Evolutionary conservation across 2,113 vertebrate genomes (phyloP).

Genomic region (Strix uralensis): DNA sequence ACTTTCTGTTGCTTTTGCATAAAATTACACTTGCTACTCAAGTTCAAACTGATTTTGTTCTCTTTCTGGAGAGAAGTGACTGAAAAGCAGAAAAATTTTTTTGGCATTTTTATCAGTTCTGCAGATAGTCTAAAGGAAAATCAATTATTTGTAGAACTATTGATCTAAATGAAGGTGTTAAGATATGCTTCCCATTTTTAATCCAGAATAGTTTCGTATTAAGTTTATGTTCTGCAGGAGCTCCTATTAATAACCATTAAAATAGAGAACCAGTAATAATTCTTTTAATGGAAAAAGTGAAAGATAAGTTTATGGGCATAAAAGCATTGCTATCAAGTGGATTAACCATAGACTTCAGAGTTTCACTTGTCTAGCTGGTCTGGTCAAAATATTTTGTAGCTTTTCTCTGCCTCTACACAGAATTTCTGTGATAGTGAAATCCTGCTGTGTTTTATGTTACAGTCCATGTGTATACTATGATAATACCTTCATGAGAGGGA

Average conservation of each 20-base stretch:
- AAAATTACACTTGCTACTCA: neutral
- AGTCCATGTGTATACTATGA: neutral
- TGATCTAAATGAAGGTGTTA: neutral
- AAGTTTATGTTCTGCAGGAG: neutral
- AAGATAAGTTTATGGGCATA: neutral
- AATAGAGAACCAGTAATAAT: neutral
- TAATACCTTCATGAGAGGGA: neutral
- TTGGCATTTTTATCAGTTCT: neutral
- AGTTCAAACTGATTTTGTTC: neutral
- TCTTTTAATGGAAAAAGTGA: neutral
- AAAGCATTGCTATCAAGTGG: neutral
- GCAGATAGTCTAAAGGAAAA: neutral
- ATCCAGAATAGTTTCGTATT: neutral
- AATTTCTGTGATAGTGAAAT: neutral
- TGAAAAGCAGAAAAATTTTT: neutral
- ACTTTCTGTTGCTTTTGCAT: neutral
- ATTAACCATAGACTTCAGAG: neutral
- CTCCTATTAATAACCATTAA: neutral
- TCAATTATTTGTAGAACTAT: neutral
- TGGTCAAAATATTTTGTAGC: neutral
- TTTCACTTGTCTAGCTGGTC: neutral
- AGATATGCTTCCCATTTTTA: neutral
- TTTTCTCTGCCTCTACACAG: neutral
- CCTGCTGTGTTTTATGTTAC: neutral
- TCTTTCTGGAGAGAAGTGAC: neutral